Conservation (phyloP, 2,797 vertebrate species). For the Gallirallus australis region DNA sequence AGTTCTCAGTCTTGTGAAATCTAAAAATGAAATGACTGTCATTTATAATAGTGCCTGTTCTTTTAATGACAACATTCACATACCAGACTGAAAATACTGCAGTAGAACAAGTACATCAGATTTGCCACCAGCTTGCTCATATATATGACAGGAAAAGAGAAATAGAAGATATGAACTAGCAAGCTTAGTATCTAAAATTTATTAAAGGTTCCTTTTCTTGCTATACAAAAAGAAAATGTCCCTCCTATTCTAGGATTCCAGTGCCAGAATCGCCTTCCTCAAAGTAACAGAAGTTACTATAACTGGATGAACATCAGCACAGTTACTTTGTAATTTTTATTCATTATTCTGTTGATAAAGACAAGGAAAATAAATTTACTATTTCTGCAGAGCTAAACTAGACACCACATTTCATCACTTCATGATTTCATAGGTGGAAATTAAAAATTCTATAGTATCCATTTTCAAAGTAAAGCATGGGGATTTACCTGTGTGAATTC, state of each 20-base stretch:
- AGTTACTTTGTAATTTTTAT: neutral
- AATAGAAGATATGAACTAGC: neutral
- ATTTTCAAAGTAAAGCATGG: neutral
- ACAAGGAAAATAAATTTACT: neutral
- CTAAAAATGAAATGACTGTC: neutral
- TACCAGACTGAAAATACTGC: neutral
- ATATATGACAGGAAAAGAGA: neutral
- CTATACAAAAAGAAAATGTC: neutral
- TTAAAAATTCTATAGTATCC: neutral
- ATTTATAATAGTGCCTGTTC: neutral
- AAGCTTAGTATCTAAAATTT: neutral
- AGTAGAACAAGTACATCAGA: neutral
- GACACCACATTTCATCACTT: neutral
- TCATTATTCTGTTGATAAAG: neutral
- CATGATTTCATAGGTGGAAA: neutral
- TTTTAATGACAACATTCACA: neutral
- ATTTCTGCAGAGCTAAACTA: neutral
- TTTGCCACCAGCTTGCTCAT: neutral
- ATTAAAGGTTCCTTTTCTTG: neutral
- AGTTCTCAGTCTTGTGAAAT: neutral
- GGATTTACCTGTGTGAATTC: neutral
- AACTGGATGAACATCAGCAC: neutral
- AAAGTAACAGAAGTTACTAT: neutral
- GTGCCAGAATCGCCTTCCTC: neutral
- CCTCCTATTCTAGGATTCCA: neutral